These are phyloP conservation scores for Micronycteris hirsuta DNA, from an alignment of 2,113 vertebrate genomes.

Conservation along the genomic window DNA sequence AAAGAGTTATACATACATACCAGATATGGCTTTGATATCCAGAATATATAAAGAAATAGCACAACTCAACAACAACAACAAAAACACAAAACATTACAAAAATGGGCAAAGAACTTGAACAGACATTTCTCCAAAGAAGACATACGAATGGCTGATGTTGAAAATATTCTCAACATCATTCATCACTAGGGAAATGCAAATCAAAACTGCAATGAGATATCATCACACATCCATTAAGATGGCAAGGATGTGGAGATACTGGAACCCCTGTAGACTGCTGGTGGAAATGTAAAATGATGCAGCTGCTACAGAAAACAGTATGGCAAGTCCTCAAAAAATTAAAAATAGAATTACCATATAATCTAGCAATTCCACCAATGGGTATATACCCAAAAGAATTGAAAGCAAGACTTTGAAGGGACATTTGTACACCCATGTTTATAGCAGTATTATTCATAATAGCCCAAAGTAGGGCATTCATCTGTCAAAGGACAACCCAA, in stretches of 20 bases:
- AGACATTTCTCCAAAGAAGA: neutral
- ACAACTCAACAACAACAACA: neutral
- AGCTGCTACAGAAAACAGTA: slow-evolving; percentile 4
- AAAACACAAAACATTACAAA: neutral
- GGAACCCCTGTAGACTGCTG: neutral
- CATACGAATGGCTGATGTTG: neutral
- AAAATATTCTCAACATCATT: neutral
- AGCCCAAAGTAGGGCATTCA: neutral
- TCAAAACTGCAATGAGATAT: neutral
- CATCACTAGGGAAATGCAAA: neutral
- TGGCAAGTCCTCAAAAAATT: slow-evolving; percentile 12
- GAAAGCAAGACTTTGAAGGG: neutral
- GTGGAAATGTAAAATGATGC: neutral
- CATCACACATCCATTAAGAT: neutral
- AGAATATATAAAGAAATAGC: neutral
- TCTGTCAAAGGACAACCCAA: neutral
- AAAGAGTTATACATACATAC: neutral
- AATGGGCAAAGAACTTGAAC: neutral
- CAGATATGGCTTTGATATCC: neutral
- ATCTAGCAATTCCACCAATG: slow-evolving; percentile 19
- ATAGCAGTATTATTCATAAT: neutral
- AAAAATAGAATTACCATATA: slow-evolving; percentile 44
- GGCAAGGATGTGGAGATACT: neutral
- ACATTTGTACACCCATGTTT: neutral
- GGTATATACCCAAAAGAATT: neutral